Evolutionary conservation across 2,888 invertebrate genomes (phyloP).

Genomic region (Drosophila kokeensis): DNA sequence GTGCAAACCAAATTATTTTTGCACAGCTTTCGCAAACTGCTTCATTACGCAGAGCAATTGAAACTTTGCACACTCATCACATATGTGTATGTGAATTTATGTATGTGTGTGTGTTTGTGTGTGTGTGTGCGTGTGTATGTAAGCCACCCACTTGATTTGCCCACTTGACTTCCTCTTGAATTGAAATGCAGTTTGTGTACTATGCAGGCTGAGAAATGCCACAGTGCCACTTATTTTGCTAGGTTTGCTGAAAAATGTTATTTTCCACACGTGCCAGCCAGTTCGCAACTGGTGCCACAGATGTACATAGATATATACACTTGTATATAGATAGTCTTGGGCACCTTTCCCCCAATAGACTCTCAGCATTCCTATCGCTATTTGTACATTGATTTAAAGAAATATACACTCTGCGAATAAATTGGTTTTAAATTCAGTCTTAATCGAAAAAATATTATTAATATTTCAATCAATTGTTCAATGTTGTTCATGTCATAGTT

Average conservation of each 20-base stretch:
- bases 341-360: not conserved
- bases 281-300: not conserved
- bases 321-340: slow-evolving; percentile 12
- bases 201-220: slow-evolving; percentile 59
- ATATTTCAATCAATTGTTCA: not conserved
- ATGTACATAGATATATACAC: not conserved
- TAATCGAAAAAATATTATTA: not conserved
- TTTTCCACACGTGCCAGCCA: slow-evolving; percentile 41
- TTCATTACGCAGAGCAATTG: slow-evolving; percentile 73
- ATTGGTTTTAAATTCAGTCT: not conserved
- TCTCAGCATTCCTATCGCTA: slow-evolving; percentile 30
- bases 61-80: slow-evolving; percentile 49
- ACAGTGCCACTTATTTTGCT: slow-evolving; percentile 65
- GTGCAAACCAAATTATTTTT: slow-evolving; percentile 65
- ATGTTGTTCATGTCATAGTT: not conserved
- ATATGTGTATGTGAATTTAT: slow-evolving; percentile 4
- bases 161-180: slow-evolving; percentile 67
- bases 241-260: slow-evolving; percentile 58
- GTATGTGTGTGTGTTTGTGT: not conserved
- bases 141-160: slow-evolving; percentile 39
- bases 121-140: slow-evolving; percentile 14
- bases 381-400: slow-evolving; percentile 45
- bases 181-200: slow-evolving; percentile 63
- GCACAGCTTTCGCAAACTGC: slow-evolving; percentile 45
- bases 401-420: not conserved